Evolutionary conservation across 2,797 vertebrate species (phyloP).

Genomic region (Dendrocincla tyrannina): DNA sequence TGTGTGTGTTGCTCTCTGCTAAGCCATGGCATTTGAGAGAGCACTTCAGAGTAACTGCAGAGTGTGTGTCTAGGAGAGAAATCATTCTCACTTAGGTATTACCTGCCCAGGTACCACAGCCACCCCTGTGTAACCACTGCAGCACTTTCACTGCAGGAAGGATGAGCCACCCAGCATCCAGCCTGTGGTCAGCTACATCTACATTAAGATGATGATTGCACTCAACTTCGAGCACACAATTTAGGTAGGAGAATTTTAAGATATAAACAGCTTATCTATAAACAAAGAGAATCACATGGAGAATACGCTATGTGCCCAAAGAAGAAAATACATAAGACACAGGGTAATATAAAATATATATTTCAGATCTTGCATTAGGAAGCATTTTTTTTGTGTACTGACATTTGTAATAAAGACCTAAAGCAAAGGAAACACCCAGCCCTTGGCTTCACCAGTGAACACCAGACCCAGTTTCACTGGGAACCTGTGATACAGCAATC

Average conservation of each 20-base stretch:
- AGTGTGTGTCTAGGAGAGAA: not conserved
- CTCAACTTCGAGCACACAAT: not conserved
- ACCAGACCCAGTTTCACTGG: not conserved
- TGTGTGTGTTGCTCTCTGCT: not conserved
- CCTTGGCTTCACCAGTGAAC: not conserved
- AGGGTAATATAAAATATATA: fast-evolving
- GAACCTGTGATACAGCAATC: not conserved
- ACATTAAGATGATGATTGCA: not conserved
- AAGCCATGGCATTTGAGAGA: not conserved
- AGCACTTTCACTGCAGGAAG: not conserved
- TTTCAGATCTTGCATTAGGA: not conserved
- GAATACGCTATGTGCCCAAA: not conserved
- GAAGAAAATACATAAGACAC: not conserved
- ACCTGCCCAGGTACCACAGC: not conserved
- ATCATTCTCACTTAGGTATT: not conserved
- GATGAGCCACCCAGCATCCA: not conserved
- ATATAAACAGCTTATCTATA: not conserved
- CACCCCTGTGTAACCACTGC: not conserved
- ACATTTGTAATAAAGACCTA: not conserved
- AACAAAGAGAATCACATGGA: not conserved
- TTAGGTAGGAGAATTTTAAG: not conserved
- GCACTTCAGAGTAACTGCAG: too few species aligned
- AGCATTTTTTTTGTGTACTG: not conserved
- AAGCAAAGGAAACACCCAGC: not conserved
- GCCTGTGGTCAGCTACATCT: not conserved